Evolutionary conservation across 2,113 vertebrate genomes (phyloP).

Genomic region (Cranoglanis bouderius): DNA sequence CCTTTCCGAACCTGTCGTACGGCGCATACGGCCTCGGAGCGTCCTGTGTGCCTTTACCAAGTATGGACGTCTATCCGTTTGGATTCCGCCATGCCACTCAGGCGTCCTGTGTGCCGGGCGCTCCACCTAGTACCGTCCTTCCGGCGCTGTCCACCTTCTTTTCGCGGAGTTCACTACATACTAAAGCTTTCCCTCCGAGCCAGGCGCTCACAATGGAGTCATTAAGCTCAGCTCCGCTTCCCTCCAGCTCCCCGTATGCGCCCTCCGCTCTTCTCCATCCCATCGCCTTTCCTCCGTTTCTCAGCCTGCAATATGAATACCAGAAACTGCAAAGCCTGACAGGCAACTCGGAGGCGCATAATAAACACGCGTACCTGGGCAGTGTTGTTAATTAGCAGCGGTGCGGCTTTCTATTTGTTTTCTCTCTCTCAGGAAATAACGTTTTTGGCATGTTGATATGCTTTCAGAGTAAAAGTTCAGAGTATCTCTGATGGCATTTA

Average conservation of each 20-base stretch:
- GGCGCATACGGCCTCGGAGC: slow-evolving; percentile 68
- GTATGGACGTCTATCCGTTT: slow-evolving; percentile 71
- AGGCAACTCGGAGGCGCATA: slow-evolving; percentile 52
- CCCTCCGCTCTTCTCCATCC: slow-evolving; percentile 67
- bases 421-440: slow-evolving; percentile 68
- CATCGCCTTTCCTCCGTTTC: slow-evolving; percentile 65
- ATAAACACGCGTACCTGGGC: slow-evolving; percentile 61
- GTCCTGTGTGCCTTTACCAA: slow-evolving; percentile 69
- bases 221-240: slow-evolving; percentile 61
- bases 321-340: slow-evolving; percentile 70
- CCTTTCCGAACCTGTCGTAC: slow-evolving; percentile 65
- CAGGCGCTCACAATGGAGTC: slow-evolving; percentile 65
- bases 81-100: slow-evolving; percentile 62
- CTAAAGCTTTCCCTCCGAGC: slow-evolving; percentile 70
- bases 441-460: slow-evolving; percentile 1
- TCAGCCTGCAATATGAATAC: slow-evolving; percentile 72
- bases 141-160: slow-evolving; percentile 76
- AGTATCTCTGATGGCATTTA: slow-evolving; percentile 5
- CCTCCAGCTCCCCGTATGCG: slow-evolving; percentile 60
- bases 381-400: slow-evolving; percentile 48
- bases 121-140: slow-evolving; percentile 75
- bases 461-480: background rate
- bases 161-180: slow-evolving; percentile 66
- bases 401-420: background rate
- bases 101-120: slow-evolving; percentile 61